A percentile compares a stretch with the other conserved stretches of the same genome.
These are phyloP conservation scores for Zaprionus lachaisei DNA, from an alignment of 1,140 invertebrate genomes.

Conservation along the genomic window DNA sequence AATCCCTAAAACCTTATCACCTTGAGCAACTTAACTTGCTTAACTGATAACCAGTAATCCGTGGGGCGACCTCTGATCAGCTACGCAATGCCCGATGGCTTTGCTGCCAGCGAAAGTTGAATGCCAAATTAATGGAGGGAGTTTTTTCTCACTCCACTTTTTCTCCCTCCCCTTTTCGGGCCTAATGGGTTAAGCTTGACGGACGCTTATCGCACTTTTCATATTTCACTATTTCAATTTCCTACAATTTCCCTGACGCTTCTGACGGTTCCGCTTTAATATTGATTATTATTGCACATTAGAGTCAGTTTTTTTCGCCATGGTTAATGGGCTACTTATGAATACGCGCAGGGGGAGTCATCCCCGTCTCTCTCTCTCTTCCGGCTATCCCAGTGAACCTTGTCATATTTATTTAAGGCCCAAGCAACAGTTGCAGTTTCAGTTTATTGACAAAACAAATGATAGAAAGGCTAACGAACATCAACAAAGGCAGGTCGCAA, in stretches of 20 bases:
- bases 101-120: not conserved
- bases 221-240: conserved; percentile 44
- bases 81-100: conserved; percentile 8
- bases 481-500: conserved; percentile 13
- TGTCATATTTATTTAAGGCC: conserved; percentile 60
- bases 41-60: conserved; percentile 21
- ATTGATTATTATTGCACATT: conserved; percentile 62
- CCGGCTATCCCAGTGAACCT: conserved; percentile 11
- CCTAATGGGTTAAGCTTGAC: conserved; percentile 56
- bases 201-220: conserved; percentile 50
- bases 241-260: conserved; percentile 43
- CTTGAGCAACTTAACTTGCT: conserved; percentile 22
- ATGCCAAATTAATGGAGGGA: not conserved
- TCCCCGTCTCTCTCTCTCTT: not conserved
- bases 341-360: conserved; percentile 35
- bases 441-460: conserved; percentile 78
- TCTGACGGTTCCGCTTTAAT: conserved; percentile 56
- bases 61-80: conserved; percentile 1
- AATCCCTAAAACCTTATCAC: conserved; percentile 24
- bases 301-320: conserved; percentile 17
- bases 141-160: not conserved
- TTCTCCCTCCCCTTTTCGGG: not conserved
- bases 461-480: conserved; percentile 54
- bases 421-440: conserved; percentile 73
- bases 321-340: conserved; percentile 32